Evolutionary conservation across 1,140 invertebrate species (phyloP).

Genomic region (Zaprionus nigranus): DNA sequence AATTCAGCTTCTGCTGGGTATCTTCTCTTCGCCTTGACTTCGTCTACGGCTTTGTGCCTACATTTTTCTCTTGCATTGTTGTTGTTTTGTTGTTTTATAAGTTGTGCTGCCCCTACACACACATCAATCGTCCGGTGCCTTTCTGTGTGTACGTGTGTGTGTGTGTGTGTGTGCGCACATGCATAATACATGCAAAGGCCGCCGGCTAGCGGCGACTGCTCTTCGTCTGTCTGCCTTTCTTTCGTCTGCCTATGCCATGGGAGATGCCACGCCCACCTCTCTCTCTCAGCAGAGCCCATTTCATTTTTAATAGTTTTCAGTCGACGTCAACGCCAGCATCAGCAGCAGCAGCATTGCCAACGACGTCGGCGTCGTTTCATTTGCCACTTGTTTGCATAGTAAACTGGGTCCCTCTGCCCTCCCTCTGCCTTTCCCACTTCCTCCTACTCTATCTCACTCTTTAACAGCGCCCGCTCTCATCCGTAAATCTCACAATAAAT

Average conservation of each 20-base stretch:
- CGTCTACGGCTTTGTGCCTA: neutral
- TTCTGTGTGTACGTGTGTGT: slow-evolving; percentile 5
- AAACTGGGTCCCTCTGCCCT: slow-evolving; percentile 63
- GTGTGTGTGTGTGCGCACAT: slow-evolving; percentile 28
- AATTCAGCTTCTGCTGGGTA: neutral
- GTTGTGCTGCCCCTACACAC: slow-evolving; percentile 39
- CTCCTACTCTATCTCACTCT: neutral
- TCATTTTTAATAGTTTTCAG: slow-evolving; percentile 80
- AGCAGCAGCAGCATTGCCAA: neutral
- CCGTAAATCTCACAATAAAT: slow-evolving; percentile 63
- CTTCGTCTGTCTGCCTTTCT: slow-evolving; percentile 12
- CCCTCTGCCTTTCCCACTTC: neutral
- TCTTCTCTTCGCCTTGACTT: neutral
- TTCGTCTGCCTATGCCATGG: neutral
- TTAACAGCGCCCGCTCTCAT: neutral
- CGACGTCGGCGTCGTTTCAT: slow-evolving; percentile 68
- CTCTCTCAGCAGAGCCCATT: slow-evolving; percentile 52
- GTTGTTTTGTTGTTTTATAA: slow-evolving; percentile 44
- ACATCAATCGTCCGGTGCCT: slow-evolving; percentile 37
- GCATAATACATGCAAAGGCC: slow-evolving; percentile 58
- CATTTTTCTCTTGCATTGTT: neutral
- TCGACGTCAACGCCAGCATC: slow-evolving; percentile 34
- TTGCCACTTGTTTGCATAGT: slow-evolving; percentile 77
- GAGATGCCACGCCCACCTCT: neutral
- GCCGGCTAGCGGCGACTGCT: slow-evolving; percentile 46